Base-by-base conservation (phyloP, 2,888 invertebrate genomes). In the Diarsia brunnea region DNA sequence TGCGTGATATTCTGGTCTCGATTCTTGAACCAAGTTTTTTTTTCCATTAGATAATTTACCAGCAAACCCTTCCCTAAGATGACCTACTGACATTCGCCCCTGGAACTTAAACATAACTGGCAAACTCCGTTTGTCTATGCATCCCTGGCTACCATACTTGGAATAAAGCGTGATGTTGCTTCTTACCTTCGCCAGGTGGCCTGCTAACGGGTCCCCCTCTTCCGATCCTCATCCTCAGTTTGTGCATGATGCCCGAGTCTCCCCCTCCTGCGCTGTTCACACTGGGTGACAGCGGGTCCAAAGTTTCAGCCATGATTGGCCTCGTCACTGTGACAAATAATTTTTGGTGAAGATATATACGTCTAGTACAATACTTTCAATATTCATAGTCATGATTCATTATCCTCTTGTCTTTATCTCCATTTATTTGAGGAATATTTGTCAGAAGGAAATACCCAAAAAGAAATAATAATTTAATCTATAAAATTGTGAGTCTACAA, bases 221-320 rank as follows among this genome's bases (percentile, higher is more conserved):
- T 10, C 90, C 87, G 24, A 96, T 90, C 78, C 95, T 91, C 79
- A 90, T 88, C 68, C 95, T 90, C 69, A 96, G 73, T 51, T 94
- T 95, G 64, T 91, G 78, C 85, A 96, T 89, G 19, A 96, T 72
- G 11, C 95, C 94, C 4, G 91, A 87, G 5, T 90, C 84, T 3
- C 31, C 24, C 4, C 78, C 68, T 45, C 88, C 87, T 0, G 90
- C 71, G 4, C 89, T 89, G 86, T 94, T 95, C 31, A 93, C 82
- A 69, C 93, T 94, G 1, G 96, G 95, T 1, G 96, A 91, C 61
- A 96, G 88, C 1, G 96, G 96, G 86, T 95, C 95, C 73, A 96
- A 77, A 3, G 94, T 93, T 75, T 96, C 96, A 75, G 93, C 92
- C 96, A 96, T 96, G 27, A 58, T 87, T 53, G 92, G 93, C 91